phyloP scores from a whole-genome alignment of 2,888 invertebrate species.

The Acleris cristana region DNA sequence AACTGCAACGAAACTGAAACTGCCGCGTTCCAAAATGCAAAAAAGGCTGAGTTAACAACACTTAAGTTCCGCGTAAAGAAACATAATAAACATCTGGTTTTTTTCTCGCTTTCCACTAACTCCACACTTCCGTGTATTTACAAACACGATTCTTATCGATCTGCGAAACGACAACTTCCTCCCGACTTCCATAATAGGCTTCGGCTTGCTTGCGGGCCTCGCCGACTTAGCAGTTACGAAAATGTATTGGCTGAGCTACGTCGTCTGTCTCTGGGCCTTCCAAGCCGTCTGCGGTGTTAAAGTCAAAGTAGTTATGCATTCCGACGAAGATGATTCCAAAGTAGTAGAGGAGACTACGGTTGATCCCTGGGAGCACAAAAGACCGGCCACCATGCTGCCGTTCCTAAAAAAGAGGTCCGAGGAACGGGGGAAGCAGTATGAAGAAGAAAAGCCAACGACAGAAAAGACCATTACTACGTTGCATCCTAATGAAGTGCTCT shows the following conservation, averaged over 20 bases:
- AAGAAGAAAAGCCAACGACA: constrained; percentile 56
- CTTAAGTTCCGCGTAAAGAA: no score
- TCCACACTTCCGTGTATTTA: constrained; percentile 52
- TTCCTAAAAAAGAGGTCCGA: constrained; percentile 57
- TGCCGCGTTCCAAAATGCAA: no score
- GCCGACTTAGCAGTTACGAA: constrained; percentile 39
- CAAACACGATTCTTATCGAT: constrained; percentile 66
- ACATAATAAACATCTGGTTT: constrained; percentile 27
- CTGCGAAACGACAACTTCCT: constrained; percentile 51
- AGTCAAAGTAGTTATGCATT: constrained; percentile 74
- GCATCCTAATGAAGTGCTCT: constrained; percentile 75
- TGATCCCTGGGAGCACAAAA: constrained; percentile 57
- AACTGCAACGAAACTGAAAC: no score
- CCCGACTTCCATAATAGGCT: constrained; percentile 25
- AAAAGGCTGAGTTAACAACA: no score
- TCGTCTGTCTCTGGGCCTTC: constrained; percentile 52
- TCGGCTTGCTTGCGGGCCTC: background rate
- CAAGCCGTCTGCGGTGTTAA: constrained; percentile 62
- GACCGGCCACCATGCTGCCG: constrained; percentile 56
- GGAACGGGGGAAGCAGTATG: constrained; percentile 52
- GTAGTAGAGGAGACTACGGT: constrained; percentile 64
- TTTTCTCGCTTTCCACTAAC: constrained; percentile 46
- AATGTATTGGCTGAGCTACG: constrained; percentile 52
- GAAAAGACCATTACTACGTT: constrained; percentile 55
- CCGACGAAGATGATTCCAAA: constrained; percentile 68